Percentiles rank a stretch among this genome's conserved stretches.
Evolutionary conservation across 2,113 vertebrate genomes (phyloP).

Genomic region (Centropus unirufus): DNA sequence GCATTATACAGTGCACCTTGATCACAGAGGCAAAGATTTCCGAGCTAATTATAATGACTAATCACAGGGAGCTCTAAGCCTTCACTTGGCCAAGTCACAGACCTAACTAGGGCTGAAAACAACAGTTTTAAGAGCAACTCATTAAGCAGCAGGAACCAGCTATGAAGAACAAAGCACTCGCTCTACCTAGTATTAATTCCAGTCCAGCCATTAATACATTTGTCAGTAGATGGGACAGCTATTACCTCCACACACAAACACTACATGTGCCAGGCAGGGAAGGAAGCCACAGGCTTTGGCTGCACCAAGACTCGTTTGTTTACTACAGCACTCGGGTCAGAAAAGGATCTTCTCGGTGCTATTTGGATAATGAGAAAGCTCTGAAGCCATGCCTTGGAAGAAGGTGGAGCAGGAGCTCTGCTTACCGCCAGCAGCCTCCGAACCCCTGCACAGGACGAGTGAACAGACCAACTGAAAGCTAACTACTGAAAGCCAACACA

Average conservation of each 20-base stretch:
- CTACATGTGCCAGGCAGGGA: conserved; percentile 44
- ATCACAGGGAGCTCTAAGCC: conserved; percentile 62
- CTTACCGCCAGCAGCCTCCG: not conserved
- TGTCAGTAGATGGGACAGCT: conserved; percentile 53
- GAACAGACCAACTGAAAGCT: not conserved
- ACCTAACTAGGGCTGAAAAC: conserved; percentile 58
- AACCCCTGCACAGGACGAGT: fast-evolving
- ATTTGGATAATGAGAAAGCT: not conserved
- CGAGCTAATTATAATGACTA: conserved; percentile 72
- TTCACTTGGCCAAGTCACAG: conserved; percentile 56
- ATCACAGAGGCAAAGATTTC: conserved; percentile 67
- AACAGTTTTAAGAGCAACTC: conserved; percentile 62
- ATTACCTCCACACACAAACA: conserved; percentile 55
- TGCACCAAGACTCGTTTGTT: conserved; percentile 23
- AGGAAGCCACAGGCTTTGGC: conserved; percentile 59
- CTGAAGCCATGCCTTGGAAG: not conserved
- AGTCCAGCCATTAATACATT: conserved; percentile 53
- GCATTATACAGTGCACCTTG: conserved; percentile 40
- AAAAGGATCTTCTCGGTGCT: not conserved
- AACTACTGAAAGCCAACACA: not conserved
- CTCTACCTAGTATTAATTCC: conserved; percentile 60
- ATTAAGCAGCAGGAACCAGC: conserved; percentile 54
- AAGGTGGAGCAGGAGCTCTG: not conserved
- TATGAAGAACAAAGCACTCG: conserved; percentile 59
- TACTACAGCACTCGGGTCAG: conserved; percentile 16